These are phyloP conservation scores for Orbicella faveolata DNA, from an alignment of 64 coral and sea anemone genomes.

Conservation along the genomic window DNA sequence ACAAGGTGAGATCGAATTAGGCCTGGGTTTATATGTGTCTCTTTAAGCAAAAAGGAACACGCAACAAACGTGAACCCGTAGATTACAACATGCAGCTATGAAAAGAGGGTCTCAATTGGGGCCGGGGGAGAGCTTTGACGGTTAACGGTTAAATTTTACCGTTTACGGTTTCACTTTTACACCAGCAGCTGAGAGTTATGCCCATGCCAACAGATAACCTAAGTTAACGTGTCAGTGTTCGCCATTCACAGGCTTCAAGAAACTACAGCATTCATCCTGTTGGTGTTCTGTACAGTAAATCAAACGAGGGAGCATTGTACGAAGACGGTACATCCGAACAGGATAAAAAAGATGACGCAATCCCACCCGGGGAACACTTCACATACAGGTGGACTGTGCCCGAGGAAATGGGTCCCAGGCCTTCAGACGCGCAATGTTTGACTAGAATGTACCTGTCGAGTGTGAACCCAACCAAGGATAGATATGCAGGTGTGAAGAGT, in stretches of 20 bases:
- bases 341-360: slow-evolving; percentile 58
- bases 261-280: slow-evolving; percentile 72
- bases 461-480: slow-evolving; percentile 76
- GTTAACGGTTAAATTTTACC: too few relatives aligned
- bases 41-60: too few relatives aligned
- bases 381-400: slow-evolving; percentile 71
- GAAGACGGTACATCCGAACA: slow-evolving; percentile 51
- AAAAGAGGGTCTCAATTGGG: too few relatives aligned
- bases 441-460: slow-evolving; percentile 61
- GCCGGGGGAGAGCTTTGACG: too few relatives aligned
- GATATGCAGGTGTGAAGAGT: slow-evolving; percentile 67
- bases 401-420: slow-evolving; percentile 66
- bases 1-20: slow-evolving; percentile 46
- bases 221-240: too few relatives aligned
- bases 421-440: slow-evolving; percentile 55
- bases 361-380: slow-evolving; percentile 21
- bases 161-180: too few relatives aligned
- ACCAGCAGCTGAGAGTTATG: too few relatives aligned
- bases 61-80: too few relatives aligned
- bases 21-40: background rate
- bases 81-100: too few relatives aligned
- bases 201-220: too few relatives aligned
- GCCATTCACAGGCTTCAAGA: slow-evolving; percentile 53
- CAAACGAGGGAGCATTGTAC: slow-evolving; percentile 72
- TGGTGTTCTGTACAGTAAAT: slow-evolving; percentile 69